Evolutionary conservation across 2,888 invertebrate genomes (phyloP).

Genomic region (Heliconius ethilla): DNA sequence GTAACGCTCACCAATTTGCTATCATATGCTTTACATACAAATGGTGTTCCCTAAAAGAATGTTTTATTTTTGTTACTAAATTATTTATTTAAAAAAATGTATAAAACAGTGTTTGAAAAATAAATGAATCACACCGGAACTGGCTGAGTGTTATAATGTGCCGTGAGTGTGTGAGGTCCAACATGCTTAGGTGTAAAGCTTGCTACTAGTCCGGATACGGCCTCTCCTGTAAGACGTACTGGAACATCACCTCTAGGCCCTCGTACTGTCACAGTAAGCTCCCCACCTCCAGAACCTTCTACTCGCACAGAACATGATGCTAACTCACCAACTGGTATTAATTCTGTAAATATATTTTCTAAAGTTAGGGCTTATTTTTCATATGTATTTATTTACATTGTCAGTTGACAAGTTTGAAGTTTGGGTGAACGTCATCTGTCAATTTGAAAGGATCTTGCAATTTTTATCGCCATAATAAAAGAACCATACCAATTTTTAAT

Average conservation of each 20-base stretch:
- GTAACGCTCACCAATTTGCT: conserved; percentile 92
- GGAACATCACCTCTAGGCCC: conserved; percentile 94
- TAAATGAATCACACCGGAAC: conserved; percentile 81
- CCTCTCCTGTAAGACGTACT: conserved; percentile 93
- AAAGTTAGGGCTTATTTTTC: neutral
- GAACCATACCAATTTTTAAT: no score
- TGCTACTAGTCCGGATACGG: conserved; percentile 92
- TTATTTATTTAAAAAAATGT: neutral
- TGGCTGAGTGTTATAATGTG: conserved; percentile 94
- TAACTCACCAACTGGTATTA: conserved; percentile 89
- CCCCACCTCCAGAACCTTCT: conserved; percentile 86
- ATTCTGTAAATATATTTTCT: conserved; percentile 73
- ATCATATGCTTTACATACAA: conserved; percentile 95
- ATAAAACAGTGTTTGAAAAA: conserved; percentile 30
- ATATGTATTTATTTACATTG: neutral
- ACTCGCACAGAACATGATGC: conserved; percentile 78
- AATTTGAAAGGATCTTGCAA: neutral
- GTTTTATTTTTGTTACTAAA: neutral
- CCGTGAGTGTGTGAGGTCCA: conserved; percentile 95
- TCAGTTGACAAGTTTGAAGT: neutral
- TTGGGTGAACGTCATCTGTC: neutral
- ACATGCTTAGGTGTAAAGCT: conserved; percentile 96
- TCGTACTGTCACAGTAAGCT: conserved; percentile 93
- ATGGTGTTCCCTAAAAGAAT: conserved; percentile 87
- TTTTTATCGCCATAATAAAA: neutral